These are phyloP conservation scores for Phania funesta DNA, from an alignment of 2,888 invertebrate species.

Conservation along the genomic window DNA sequence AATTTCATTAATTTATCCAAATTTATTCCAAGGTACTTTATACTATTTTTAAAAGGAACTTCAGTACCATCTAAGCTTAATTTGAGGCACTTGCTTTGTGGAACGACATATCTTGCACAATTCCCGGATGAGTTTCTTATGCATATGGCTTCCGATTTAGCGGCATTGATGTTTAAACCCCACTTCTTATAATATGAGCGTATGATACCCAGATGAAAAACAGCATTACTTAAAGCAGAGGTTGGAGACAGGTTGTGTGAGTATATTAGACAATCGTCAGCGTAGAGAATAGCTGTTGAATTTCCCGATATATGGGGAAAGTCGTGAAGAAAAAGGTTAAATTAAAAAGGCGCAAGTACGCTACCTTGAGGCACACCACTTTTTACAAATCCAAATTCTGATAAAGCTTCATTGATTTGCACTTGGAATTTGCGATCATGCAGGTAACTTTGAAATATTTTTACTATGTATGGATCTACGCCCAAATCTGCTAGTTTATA, in stretches of 20 bases:
- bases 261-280: conserved; percentile 7
- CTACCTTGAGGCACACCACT: conserved; percentile 49
- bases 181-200: background rate
- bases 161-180: conserved; percentile 26
- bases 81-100: background rate
- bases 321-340: background rate
- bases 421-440: conserved; percentile 14
- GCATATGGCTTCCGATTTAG: conserved; percentile 22
- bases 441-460: conserved; percentile 30
- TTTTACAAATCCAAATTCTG: background rate
- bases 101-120: background rate
- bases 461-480: background rate
- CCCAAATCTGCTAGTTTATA: conserved; percentile 14
- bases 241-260: background rate
- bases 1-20: background rate
- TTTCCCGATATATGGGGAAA: background rate
- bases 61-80: background rate
- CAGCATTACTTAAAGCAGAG: background rate
- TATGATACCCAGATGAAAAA: background rate
- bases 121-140: conserved; percentile 24
- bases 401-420: background rate
- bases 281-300: conserved; percentile 7
- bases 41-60: conserved; percentile 11
- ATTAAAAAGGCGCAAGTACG: conserved; percentile 18
- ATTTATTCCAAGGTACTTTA: background rate